Conservation (phyloP, 2,797 vertebrate species). For the Erpetoichthys calabaricus region DNA sequence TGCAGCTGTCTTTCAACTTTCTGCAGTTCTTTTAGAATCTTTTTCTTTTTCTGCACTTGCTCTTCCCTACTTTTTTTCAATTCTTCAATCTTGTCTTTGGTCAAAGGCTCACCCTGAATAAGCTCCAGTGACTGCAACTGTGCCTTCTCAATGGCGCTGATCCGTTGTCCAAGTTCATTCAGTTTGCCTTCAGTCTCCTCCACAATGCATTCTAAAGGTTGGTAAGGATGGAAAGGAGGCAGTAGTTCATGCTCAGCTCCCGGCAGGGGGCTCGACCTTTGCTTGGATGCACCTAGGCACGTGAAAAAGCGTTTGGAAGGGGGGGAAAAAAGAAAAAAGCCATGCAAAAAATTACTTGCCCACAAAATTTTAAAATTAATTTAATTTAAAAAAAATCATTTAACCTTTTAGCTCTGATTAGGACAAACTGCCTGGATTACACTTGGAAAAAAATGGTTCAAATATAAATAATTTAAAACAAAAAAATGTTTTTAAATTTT, state of each 20-base stretch:
- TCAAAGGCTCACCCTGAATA: conserved; percentile 94
- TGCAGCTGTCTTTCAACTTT: conserved; percentile 98
- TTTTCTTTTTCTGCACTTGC: conserved; percentile 99
- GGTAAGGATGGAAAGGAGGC: conserved; percentile 91
- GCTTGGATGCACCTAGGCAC: conserved; percentile 82
- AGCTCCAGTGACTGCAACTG: conserved; percentile 92
- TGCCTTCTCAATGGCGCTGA: conserved; percentile 94
- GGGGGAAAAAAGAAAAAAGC: conserved; percentile 35
- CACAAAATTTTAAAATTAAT: conserved; percentile 12
- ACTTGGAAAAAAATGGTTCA: no score
- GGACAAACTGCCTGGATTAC: no score
- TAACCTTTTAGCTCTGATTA: no score
- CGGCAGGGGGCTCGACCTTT: conserved; percentile 86
- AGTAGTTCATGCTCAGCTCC: conserved; percentile 79
- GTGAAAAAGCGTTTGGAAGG: conserved; percentile 52
- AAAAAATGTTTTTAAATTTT: background rate
- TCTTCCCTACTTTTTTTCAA: conserved; percentile 95
- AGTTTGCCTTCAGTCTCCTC: conserved; percentile 98
- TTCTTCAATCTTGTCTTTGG: conserved; percentile 97
- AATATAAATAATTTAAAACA: no score
- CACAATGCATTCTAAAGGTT: conserved; percentile 97
- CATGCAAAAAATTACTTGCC: conserved; percentile 40
- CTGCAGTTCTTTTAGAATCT: conserved; percentile 97
- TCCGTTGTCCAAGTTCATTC: conserved; percentile 96
- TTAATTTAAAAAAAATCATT: no score